Base-by-base conservation (phyloP, 2,888 invertebrate genomes). In the Acheta domesticus region DNA sequence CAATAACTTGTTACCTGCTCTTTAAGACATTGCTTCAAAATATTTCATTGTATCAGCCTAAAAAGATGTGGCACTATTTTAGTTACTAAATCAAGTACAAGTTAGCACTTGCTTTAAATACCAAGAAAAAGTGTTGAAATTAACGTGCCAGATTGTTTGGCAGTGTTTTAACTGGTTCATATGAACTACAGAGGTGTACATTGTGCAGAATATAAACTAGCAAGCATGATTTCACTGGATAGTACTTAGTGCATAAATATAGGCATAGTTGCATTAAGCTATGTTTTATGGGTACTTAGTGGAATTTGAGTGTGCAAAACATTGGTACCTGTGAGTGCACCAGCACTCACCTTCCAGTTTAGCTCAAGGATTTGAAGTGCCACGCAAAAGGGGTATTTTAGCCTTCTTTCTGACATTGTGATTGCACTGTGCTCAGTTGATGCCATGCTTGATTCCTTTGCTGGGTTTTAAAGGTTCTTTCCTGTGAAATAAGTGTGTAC, bases 281-380 rank as follows among this genome's bases (percentile, higher is more conserved):
- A 62, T 62, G 62, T 19, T 36, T 36, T 19, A 62, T 19, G 62
- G 62, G 62, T 62, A 62, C 62, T 62, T 62, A 62, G 62, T 62
- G 62, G 62, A 62, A 62, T 62, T 62, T 62, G 62, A 62, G 62
- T 62, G 62, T 62, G 14, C n/a, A 36, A 36, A 62, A 62, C 62
- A 62, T 62, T 62, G 62, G 62, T 62, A 62, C 62, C 62, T 62
- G 62, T 62, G 62, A 62, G 62, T 14, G 14, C 8, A 62, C 16
- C 3, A 16, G 36, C 36, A 62, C 62, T 62, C 62, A 62, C 62
- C 62, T 62, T 62, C 62, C 62, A 14, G n/a, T 19, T 19, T 16
- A 62, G 62, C 62, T 62, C 62, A 62, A 62, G 62, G 62, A 62
- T 62, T 62, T 62, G 62, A 62, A 62, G 62, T 62, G 62, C 62